Conservation (phyloP, 2,888 invertebrate species). For the Leptarthrus brevirostris region DNA sequence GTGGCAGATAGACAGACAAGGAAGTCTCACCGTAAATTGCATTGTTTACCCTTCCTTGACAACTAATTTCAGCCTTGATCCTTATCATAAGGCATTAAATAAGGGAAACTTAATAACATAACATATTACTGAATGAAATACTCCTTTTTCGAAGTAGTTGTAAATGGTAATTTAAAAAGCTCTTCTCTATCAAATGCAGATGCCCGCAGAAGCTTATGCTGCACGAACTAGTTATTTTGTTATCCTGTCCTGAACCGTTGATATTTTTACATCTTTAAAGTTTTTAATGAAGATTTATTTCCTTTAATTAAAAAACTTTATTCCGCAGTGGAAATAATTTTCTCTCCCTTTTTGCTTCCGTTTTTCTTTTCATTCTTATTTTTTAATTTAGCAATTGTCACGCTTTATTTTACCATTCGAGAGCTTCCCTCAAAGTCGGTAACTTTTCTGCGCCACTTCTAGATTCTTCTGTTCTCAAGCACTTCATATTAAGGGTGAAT, state of each 20-base stretch:
- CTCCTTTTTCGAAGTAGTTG: too few species aligned
- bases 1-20: too few species aligned
- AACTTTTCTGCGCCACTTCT: conserved; percentile 19
- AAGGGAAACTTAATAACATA: too few species aligned
- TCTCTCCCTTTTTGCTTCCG: conserved; percentile 2
- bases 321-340: conserved; percentile 42
- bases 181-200: too few species aligned
- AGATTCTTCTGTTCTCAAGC: not conserved
- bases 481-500: conserved; percentile 12
- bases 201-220: not conserved
- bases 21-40: too few species aligned
- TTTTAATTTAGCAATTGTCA: conserved; percentile 41
- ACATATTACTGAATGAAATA: too few species aligned
- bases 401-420: conserved; percentile 43
- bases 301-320: conserved; percentile 51
- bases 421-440: conserved; percentile 33
- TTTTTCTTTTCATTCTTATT: not conserved
- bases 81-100: too few species aligned
- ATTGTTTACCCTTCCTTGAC: too few species aligned
- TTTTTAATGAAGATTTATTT: conserved; percentile 51
- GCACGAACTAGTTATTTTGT: conserved; percentile 14
- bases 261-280: conserved; percentile 12
- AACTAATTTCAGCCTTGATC: too few species aligned
- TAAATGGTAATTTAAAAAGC: too few species aligned
- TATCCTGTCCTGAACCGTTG: not conserved